These are phyloP conservation scores for Copidosoma aretas DNA, from an alignment of 2,888 invertebrate genomes.

Conservation along the genomic window DNA sequence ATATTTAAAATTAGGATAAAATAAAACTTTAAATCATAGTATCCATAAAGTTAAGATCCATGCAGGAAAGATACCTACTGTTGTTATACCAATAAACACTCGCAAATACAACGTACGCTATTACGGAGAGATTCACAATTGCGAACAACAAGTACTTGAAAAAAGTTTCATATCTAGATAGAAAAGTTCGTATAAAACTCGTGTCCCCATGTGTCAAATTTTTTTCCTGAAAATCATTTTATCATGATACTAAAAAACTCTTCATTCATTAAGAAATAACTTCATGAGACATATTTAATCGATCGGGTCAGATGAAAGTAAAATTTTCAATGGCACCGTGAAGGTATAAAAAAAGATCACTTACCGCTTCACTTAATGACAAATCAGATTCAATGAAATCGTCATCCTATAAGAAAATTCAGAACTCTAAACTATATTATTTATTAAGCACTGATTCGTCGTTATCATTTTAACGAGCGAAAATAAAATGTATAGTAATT, in stretches of 20 bases:
- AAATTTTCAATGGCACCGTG: no score
- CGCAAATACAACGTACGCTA: slow-evolving; percentile 53
- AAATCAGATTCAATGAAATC: slow-evolving; percentile 22
- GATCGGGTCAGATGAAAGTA: no score
- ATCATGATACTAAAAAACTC: background rate
- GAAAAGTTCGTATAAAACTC: slow-evolving; percentile 15
- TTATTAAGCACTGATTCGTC: no score
- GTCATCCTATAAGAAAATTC: slow-evolving; percentile 20
- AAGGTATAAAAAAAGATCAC: background rate
- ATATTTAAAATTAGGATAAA: background rate
- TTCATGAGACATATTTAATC: no score
- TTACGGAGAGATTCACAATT: slow-evolving; percentile 46
- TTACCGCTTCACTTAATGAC: slow-evolving; percentile 19
- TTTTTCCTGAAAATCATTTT: background rate
- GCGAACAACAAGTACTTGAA: slow-evolving; percentile 36
- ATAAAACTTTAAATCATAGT: background rate
- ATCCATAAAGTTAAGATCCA: background rate
- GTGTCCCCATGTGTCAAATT: background rate
- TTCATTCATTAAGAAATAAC: background rate
- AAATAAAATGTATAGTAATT: no score
- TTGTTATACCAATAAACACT: slow-evolving; percentile 51
- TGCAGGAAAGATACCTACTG: slow-evolving; percentile 43
- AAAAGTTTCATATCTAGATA: background rate
- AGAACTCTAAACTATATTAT: background rate
- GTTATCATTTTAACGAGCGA: no score